Evolutionary conservation across 2,888 invertebrate genomes (phyloP).

Genomic region (Colostygia pectinataria): DNA sequence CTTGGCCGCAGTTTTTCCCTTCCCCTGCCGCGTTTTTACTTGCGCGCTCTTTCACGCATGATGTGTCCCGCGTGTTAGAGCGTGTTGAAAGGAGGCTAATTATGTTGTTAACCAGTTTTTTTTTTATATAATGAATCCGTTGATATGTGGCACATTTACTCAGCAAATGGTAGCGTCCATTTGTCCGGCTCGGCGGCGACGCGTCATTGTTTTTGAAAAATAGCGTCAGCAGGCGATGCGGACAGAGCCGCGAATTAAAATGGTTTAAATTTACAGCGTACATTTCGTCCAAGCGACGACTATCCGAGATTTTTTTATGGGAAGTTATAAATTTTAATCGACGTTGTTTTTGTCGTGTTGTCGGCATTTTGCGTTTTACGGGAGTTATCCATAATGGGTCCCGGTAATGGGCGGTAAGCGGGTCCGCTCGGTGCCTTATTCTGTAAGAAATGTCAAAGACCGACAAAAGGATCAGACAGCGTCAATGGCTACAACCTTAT

Average conservation of each 20-base stretch:
- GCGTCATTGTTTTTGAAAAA: conserved; percentile 70
- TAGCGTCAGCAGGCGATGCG: conserved; percentile 45
- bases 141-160: not conserved
- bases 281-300: conserved; percentile 43
- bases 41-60: too few relatives aligned
- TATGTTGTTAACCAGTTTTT: too few relatives aligned
- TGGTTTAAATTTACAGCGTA: conserved; percentile 58
- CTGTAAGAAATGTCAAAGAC: not conserved
- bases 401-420: conserved; percentile 31
- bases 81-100: too few relatives aligned
- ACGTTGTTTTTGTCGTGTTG: conserved; percentile 41
- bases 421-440: conserved; percentile 33
- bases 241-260: conserved; percentile 55
- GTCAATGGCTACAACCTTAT: too few relatives aligned
- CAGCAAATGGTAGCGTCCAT: conserved; percentile 4
- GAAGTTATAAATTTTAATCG: conserved; percentile 46
- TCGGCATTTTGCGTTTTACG: conserved; percentile 32
- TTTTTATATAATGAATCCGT: not conserved
- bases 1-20: too few relatives aligned
- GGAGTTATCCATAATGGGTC: conserved; percentile 27
- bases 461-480: too few relatives aligned
- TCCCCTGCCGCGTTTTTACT: too few relatives aligned
- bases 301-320: conserved; percentile 40
- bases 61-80: too few relatives aligned
- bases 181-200: conserved; percentile 45